Conservation (phyloP, 2,797 vertebrate species). For the Thaleichthys pacificus region DNA sequence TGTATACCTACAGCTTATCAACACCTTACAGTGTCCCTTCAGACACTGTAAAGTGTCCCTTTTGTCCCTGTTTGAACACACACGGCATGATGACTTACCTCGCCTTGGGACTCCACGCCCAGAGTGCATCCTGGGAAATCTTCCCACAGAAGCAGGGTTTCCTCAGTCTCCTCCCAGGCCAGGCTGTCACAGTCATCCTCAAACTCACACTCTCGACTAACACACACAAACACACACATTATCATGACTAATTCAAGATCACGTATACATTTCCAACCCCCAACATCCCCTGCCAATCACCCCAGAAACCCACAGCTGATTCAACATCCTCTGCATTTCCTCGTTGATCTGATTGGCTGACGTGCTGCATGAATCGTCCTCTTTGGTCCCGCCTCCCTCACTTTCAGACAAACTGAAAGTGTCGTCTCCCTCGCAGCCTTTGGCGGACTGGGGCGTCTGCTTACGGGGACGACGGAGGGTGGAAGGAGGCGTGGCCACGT, state of each 20-base stretch:
- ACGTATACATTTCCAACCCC: constrained; percentile 11
- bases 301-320: constrained; percentile 82
- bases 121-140: constrained; percentile 88
- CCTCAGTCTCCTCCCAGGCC: constrained; percentile 93
- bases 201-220: constrained; percentile 88
- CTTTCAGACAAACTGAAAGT: constrained; percentile 78
- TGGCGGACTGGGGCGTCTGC: constrained; percentile 55
- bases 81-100: constrained; percentile 68
- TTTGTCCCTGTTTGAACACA: no score
- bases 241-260: background rate
- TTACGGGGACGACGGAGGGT: constrained; percentile 78
- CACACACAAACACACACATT: constrained; percentile 20
- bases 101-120: constrained; percentile 81
- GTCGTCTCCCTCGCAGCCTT: constrained; percentile 80
- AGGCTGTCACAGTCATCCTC: constrained; percentile 95
- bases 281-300: constrained; percentile 10
- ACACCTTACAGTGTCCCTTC: background rate
- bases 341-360: constrained; percentile 89
- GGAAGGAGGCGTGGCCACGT: constrained; percentile 85
- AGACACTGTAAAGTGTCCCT: no score
- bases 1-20: background rate
- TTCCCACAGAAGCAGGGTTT: constrained; percentile 91
- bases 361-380: constrained; percentile 81
- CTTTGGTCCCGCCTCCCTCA: constrained; percentile 77
- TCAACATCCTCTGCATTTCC: constrained; percentile 94